Percentiles rank a stretch among this genome's conserved stretches.
These are phyloP conservation scores for Potorous gilbertii DNA, from an alignment of 2,797 vertebrate species.

Conservation along the genomic window DNA sequence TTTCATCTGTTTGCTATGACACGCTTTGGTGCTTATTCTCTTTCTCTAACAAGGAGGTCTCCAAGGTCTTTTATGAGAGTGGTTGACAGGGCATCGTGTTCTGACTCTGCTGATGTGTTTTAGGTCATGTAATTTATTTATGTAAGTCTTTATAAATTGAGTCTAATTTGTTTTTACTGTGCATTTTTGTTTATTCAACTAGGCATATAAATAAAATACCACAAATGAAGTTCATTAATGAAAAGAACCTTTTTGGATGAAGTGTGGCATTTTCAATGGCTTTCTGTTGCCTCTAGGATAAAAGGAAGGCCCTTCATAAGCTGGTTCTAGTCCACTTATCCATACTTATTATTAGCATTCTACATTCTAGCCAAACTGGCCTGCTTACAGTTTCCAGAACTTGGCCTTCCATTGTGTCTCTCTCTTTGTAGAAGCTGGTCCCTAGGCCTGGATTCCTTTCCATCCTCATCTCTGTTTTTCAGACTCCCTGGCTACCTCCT, in stretches of 20 bases:
- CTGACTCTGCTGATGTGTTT: slow-evolving; percentile 1
- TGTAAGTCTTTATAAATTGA: slow-evolving; percentile 16
- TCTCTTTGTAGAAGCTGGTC: background rate
- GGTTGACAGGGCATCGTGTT: background rate
- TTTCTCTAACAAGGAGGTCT: slow-evolving; percentile 26
- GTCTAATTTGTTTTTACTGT: background rate
- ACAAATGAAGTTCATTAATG: background rate
- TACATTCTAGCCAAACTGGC: background rate
- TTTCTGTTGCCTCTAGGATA: background rate
- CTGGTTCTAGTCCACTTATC: background rate
- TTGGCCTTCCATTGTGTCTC: background rate
- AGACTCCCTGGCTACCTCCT: background rate
- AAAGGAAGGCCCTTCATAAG: background rate
- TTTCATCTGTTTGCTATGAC: slow-evolving; percentile 45
- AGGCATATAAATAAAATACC: background rate
- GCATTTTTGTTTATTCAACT: slow-evolving; percentile 21
- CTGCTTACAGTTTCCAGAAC: background rate
- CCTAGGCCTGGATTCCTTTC: background rate
- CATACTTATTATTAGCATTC: background rate
- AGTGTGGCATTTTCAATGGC: background rate
- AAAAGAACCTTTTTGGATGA: background rate
- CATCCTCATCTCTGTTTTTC: background rate
- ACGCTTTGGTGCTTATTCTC: background rate
- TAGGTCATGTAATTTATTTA: slow-evolving; percentile 19
- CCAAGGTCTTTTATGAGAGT: slow-evolving; percentile 47